Conservation (phyloP, 64 coral and sea anemone species). For the Platygyra sinensis region DNA sequence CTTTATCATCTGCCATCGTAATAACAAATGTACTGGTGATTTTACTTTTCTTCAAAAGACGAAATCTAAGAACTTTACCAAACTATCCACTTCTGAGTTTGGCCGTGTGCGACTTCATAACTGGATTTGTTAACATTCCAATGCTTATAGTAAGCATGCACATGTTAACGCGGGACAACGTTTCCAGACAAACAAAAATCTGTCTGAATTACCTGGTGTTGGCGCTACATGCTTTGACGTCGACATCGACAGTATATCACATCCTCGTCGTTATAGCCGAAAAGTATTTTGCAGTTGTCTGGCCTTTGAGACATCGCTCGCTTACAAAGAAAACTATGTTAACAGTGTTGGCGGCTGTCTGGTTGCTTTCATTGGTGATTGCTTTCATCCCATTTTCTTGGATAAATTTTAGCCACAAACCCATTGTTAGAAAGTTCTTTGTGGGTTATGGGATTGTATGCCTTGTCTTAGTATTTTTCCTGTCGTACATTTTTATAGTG, state of each 20-base stretch:
- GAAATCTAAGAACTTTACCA: slow-evolving; percentile 41
- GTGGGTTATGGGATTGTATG: neutral
- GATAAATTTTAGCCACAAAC: slow-evolving; percentile 18
- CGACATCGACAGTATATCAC: slow-evolving; percentile 55
- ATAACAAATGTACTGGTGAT: slow-evolving; percentile 45
- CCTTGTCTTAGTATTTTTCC: neutral
- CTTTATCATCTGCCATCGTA: slow-evolving; percentile 2
- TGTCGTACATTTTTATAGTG: neutral
- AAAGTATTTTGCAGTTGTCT: slow-evolving; percentile 44
- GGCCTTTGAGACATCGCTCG: neutral
- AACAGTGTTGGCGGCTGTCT: slow-evolving; percentile 27
- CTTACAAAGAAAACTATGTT: neutral
- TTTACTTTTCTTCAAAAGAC: slow-evolving; percentile 19
- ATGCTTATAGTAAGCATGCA: slow-evolving; percentile 25
- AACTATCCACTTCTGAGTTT: slow-evolving; percentile 73
- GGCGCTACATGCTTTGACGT: neutral
- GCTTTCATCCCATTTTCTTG: slow-evolving; percentile 64
- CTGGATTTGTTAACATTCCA: slow-evolving; percentile 55
- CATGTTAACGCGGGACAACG: neutral
- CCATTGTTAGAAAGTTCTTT: neutral
- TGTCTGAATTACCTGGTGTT: neutral
- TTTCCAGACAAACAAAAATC: neutral
- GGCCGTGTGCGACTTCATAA: slow-evolving; percentile 64
- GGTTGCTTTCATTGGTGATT: slow-evolving; percentile 37
- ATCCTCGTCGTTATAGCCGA: slow-evolving; percentile 67